Percentiles rank a stretch among this genome's conserved stretches.
These are phyloP conservation scores for Brachyopa scutellaris DNA, from an alignment of 2,888 invertebrate species.

Conservation along the genomic window DNA sequence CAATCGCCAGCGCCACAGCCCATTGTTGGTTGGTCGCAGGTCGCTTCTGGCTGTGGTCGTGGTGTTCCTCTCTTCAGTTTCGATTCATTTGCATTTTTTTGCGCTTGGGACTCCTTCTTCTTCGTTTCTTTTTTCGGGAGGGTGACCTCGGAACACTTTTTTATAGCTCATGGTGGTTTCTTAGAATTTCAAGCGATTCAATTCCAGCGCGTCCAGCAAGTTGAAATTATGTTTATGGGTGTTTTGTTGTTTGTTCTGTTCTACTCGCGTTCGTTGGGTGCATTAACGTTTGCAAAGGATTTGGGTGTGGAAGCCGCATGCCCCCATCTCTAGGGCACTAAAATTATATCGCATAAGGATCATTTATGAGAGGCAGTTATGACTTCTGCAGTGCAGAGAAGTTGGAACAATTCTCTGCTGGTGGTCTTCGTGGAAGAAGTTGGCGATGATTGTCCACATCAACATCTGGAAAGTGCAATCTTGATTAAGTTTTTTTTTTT, in stretches of 20 bases:
- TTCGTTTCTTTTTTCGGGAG: conserved; percentile 12
- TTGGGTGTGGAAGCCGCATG: conserved; percentile 41
- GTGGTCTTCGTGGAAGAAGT: conserved; percentile 53
- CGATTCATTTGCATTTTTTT: conserved; percentile 38
- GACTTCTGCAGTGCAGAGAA: conserved; percentile 50
- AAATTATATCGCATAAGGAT: conserved; percentile 65
- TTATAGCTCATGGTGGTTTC: conserved; percentile 62
- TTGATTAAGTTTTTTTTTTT: conserved; percentile 44
- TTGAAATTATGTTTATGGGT: conserved; percentile 39
- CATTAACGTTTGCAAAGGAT: conserved; percentile 26
- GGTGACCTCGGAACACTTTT: conserved; percentile 65
- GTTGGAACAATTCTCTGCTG: conserved; percentile 50
- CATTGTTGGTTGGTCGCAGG: conserved; percentile 41
- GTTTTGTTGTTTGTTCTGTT: conserved; percentile 29
- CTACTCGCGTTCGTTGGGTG: conserved; percentile 23
- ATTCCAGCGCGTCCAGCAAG: conserved; percentile 20
- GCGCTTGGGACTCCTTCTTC: not conserved
- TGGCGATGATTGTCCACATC: not conserved
- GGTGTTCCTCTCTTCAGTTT: not conserved
- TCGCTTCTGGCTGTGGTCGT: too few relatives aligned
- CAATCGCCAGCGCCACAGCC: too few relatives aligned
- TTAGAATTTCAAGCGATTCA: conserved; percentile 52
- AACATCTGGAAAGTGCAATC: conserved; percentile 15
- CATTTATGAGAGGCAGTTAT: conserved; percentile 53
- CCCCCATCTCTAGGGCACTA: conserved; percentile 54